A percentile compares a stretch with the other conserved stretches of the same genome.
These are phyloP conservation scores for Zenarchopterus dispar DNA, from an alignment of 2,797 vertebrate species.

Conservation along the genomic window DNA sequence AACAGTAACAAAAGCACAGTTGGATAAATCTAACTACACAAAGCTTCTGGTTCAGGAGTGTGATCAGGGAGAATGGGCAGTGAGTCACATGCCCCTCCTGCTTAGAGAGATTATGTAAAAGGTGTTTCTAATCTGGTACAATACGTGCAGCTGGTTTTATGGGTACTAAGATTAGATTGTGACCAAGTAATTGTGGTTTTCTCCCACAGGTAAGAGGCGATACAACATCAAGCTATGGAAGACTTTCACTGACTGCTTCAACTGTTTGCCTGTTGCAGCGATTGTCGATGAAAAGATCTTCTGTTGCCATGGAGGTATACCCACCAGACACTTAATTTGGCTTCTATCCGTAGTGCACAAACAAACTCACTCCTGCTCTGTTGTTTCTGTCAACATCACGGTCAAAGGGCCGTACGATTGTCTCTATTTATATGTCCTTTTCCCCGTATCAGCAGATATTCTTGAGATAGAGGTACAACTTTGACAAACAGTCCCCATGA, in stretches of 20 bases:
- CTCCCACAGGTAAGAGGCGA: slow-evolving; percentile 89
- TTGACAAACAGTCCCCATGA: not conserved
- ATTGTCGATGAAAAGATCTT: slow-evolving; percentile 92
- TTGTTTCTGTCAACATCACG: slow-evolving; percentile 58
- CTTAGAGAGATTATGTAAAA: slow-evolving; percentile 58
- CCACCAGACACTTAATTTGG: slow-evolving; percentile 47
- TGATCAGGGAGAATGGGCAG: slow-evolving; percentile 35
- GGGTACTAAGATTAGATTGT: slow-evolving; percentile 51
- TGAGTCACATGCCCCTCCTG: slow-evolving; percentile 55
- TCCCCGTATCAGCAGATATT: not conserved
- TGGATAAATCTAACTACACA: not conserved
- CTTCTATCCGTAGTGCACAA: slow-evolving; percentile 16
- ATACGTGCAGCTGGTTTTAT: slow-evolving; percentile 40
- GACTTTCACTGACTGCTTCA: slow-evolving; percentile 98
- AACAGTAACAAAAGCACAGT: slow-evolving; percentile 4
- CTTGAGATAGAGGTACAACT: not conserved
- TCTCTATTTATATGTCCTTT: slow-evolving; percentile 17
- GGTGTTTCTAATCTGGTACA: slow-evolving; percentile 41
- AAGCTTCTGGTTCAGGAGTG: slow-evolving; percentile 34
- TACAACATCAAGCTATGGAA: slow-evolving; percentile 99
- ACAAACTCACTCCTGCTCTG: slow-evolving; percentile 29
- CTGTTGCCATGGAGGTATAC: slow-evolving; percentile 86
- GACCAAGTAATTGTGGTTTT: slow-evolving; percentile 22
- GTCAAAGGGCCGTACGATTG: slow-evolving; percentile 25
- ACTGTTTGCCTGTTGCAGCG: slow-evolving; percentile 95